These are phyloP conservation scores for Osmerus eperlanus DNA, from an alignment of 2,113 vertebrate species.

Conservation along the genomic window DNA sequence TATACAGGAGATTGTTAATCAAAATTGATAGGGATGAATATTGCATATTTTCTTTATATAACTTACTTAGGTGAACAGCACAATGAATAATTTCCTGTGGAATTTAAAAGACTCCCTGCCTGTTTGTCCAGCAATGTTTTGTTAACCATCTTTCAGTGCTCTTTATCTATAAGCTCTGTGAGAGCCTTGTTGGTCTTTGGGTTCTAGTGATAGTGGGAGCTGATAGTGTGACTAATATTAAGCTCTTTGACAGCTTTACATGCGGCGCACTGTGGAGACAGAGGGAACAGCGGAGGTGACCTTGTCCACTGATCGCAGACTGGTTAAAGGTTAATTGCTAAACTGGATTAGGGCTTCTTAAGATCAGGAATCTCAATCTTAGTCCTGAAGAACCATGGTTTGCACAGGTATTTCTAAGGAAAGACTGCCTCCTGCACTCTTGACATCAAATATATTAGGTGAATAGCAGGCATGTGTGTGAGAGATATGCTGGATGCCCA, in stretches of 20 bases:
- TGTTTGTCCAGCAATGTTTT: neutral
- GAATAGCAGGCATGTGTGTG: neutral
- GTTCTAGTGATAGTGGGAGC: constrained; percentile 4
- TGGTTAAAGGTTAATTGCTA: constrained; percentile 73
- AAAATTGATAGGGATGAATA: too few relatives aligned
- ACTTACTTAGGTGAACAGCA: too few relatives aligned
- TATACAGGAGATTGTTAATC: too few relatives aligned
- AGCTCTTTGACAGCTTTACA: constrained; percentile 52
- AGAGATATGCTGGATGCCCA: neutral
- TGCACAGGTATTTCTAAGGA: constrained; percentile 50
- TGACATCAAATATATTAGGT: constrained; percentile 19
- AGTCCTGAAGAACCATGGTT: constrained; percentile 40
- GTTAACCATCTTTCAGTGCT: too few relatives aligned
- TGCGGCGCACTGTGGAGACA: constrained; percentile 55
- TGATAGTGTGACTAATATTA: constrained; percentile 42
- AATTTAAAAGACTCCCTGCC: constrained; percentile 13
- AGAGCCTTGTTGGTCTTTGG: constrained; percentile 2
- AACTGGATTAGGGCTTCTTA: constrained; percentile 72
- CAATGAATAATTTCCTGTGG: constrained; percentile 14
- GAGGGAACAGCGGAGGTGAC: constrained; percentile 69
- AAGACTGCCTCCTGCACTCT: constrained; percentile 19
- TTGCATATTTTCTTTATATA: too few relatives aligned
- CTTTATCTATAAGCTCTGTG: too few relatives aligned
- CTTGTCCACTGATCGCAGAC: constrained; percentile 70
- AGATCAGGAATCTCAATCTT: constrained; percentile 67